Evolutionary conservation across 2,888 invertebrate genomes (phyloP).

Genomic region (Crepidodera aurea): DNA sequence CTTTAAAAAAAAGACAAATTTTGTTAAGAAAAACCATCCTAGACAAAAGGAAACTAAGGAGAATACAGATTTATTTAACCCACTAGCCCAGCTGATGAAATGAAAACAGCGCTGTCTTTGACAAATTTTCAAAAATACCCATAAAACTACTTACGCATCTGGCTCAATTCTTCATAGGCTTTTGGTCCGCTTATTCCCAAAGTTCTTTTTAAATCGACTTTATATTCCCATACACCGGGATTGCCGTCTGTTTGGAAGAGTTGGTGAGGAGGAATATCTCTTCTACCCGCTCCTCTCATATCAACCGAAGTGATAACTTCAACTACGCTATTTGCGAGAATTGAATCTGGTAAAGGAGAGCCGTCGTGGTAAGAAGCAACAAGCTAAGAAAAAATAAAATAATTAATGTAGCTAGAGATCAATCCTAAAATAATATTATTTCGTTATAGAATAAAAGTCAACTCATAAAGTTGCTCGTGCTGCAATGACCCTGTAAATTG

Average conservation of each 20-base stretch:
- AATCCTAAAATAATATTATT: too few relatives aligned
- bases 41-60: too few relatives aligned
- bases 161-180: constrained; percentile 53
- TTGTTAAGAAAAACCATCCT: too few relatives aligned
- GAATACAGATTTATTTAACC: too few relatives aligned
- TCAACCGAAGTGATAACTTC: constrained; percentile 72
- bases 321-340: constrained; percentile 72
- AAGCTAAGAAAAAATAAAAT: constrained; percentile 64
- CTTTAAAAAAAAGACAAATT: constrained; percentile 31
- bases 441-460: too few relatives aligned
- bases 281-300: constrained; percentile 70
- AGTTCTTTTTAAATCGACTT: constrained; percentile 76
- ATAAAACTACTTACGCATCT: constrained; percentile 46
- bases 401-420: too few relatives aligned
- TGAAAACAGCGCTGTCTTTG: too few relatives aligned
- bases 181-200: constrained; percentile 62
- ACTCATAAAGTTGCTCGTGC: too few relatives aligned
- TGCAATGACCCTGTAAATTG: too few relatives aligned
- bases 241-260: constrained; percentile 72
- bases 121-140: too few relatives aligned
- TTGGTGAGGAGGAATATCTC: constrained; percentile 68
- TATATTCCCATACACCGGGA: constrained; percentile 83
- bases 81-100: too few relatives aligned
- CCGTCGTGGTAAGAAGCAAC: constrained; percentile 92
- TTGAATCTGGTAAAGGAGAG: constrained; percentile 74